Conservation (phyloP, 2,888 invertebrate genomes). For the Ectemnius cavifrons region DNA sequence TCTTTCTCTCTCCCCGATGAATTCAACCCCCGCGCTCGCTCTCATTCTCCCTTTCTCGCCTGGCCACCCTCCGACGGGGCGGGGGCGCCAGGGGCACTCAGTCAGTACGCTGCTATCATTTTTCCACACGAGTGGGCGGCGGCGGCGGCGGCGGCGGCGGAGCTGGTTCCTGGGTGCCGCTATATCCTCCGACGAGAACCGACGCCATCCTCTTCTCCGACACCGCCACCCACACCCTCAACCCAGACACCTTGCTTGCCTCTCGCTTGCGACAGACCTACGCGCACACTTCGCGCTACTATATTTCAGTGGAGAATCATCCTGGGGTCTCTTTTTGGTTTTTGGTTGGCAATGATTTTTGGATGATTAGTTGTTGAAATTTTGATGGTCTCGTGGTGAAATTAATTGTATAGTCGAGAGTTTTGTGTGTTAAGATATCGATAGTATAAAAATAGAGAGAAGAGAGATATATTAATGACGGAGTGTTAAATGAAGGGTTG, state of each 20-base stretch:
- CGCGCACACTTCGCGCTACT: not conserved
- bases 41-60: slow-evolving; percentile 24
- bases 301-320: too few species aligned
- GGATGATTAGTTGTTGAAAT: too few species aligned
- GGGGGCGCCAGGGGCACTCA: slow-evolving; percentile 66
- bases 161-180: slow-evolving; percentile 58
- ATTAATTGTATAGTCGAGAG: too few species aligned
- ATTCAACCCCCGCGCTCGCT: slow-evolving; percentile 39
- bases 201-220: slow-evolving; percentile 21
- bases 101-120: slow-evolving; percentile 79
- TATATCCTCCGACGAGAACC: slow-evolving; percentile 41
- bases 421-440: too few species aligned
- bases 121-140: slow-evolving; percentile 81
- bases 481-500: not conserved
- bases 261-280: not conserved
- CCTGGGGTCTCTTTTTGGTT: too few species aligned
- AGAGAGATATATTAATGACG: too few species aligned
- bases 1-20: slow-evolving; percentile 20
- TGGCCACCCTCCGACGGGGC: slow-evolving; percentile 31
- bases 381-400: too few species aligned
- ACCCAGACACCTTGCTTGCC: slow-evolving; percentile 18
- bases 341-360: too few species aligned
- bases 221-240: not conserved
- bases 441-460: too few species aligned
- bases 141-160: slow-evolving; percentile 42